These are phyloP conservation scores for Ctenopoma kingsleyae DNA, from an alignment of 2,797 vertebrate species.

Conservation along the genomic window DNA sequence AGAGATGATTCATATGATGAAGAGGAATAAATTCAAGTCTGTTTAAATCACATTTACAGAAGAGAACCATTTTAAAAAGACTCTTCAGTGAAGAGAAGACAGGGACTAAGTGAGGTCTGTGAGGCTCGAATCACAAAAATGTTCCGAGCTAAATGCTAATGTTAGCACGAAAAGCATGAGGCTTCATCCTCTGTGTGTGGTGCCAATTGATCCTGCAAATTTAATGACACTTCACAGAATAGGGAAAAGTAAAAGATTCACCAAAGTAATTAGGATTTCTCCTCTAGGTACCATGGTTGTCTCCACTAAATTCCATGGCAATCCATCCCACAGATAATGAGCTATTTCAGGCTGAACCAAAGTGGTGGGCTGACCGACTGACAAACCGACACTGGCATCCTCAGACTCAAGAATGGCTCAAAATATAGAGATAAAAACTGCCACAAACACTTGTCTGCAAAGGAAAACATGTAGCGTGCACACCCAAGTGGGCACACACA, in stretches of 20 bases:
- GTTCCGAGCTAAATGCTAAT: neutral
- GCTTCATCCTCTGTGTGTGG: neutral
- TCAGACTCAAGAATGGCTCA: neutral
- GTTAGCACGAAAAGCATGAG: neutral
- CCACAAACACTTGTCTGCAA: neutral
- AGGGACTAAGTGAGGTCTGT: too few relatives aligned
- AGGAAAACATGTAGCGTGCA: conserved; percentile 8
- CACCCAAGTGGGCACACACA: neutral
- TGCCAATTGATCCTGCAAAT: too few relatives aligned
- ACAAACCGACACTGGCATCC: neutral
- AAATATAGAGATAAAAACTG: conserved; percentile 2
- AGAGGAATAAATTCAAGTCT: neutral
- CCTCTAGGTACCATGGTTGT: neutral
- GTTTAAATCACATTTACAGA: neutral
- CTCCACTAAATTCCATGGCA: neutral
- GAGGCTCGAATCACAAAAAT: neutral
- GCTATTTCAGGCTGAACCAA: conserved; percentile 2
- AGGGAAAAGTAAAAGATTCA: too few relatives aligned
- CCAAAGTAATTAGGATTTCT: neutral
- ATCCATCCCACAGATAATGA: neutral
- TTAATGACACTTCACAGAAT: too few relatives aligned
- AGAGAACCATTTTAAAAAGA: too few relatives aligned
- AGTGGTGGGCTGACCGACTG: neutral
- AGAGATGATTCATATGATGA: too few relatives aligned
- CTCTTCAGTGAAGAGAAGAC: too few relatives aligned